Conservation (phyloP, 2,888 invertebrate genomes). For the Thysanoteuthis rhombus region DNA sequence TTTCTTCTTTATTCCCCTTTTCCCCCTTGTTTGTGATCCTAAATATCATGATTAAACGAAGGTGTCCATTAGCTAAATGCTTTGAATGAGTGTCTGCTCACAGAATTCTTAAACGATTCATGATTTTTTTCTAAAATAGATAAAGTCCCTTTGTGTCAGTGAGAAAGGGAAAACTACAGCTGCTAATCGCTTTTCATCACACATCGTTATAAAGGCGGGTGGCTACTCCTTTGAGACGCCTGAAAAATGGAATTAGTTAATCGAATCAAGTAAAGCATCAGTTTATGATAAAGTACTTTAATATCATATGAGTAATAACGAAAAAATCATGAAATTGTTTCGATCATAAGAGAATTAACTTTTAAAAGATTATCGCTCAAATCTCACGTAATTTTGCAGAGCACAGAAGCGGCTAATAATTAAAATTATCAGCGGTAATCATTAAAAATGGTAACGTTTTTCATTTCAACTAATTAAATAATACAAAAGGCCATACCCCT, state of each 20-base stretch:
- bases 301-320: not conserved
- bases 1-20: not conserved
- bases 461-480: not conserved
- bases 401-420: not conserved
- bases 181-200: not conserved
- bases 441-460: not conserved
- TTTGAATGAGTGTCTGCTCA: not conserved
- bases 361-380: not conserved
- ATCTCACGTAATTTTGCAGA: not conserved
- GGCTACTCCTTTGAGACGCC: not conserved
- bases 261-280: not conserved
- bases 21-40: not conserved
- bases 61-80: conserved; percentile 12
- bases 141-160: not conserved
- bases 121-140: not conserved
- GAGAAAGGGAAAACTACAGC: not conserved
- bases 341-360: not conserved
- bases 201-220: not conserved
- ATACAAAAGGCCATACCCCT: too few relatives aligned
- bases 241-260: not conserved
- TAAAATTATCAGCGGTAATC: not conserved
- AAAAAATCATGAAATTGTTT: not conserved
- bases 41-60: not conserved
- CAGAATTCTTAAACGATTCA: not conserved
- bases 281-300: not conserved